phyloP scores from a whole-genome alignment of 2,888 invertebrate species.

The Polyommatus iphigenia region DNA sequence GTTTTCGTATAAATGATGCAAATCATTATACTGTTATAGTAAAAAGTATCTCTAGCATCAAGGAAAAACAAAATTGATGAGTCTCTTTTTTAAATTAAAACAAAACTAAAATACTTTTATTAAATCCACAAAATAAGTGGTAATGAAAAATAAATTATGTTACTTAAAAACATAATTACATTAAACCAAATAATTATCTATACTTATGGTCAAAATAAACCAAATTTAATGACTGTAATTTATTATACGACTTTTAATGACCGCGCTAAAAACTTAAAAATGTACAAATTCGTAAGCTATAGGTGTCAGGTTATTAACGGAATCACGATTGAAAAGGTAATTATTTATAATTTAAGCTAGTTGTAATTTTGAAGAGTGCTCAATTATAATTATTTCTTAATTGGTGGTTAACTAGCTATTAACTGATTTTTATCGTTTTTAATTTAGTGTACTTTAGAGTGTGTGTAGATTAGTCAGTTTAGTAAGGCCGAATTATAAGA shows the following conservation, averaged over 20 bases:
- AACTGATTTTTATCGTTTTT: slow-evolving; percentile 10
- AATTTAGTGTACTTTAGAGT: background rate
- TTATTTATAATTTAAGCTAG: background rate
- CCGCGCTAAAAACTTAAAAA: background rate
- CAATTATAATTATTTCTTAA: slow-evolving; percentile 14
- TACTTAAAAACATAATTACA: background rate
- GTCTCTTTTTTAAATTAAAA: background rate
- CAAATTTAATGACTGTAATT: background rate
- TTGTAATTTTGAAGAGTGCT: slow-evolving; percentile 14
- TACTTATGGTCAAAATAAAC: slow-evolving; percentile 1
- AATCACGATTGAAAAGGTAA: slow-evolving; percentile 12
- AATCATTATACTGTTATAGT: too few relatives aligned
- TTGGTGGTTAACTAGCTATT: background rate
- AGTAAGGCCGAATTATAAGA: background rate
- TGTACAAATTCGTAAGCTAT: background rate
- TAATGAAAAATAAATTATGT: slow-evolving; percentile 8
- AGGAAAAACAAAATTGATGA: background rate
- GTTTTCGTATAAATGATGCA: too few relatives aligned
- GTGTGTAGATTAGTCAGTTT: background rate
- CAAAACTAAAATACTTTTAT: background rate
- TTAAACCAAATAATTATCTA: slow-evolving; percentile 8
- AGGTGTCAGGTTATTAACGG: slow-evolving; percentile 6
- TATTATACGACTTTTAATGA: background rate
- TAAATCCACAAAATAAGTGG: background rate
- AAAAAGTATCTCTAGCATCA: too few relatives aligned